Base-by-base conservation (phyloP, 2,113 vertebrate species). In the Mus pahari region DNA sequence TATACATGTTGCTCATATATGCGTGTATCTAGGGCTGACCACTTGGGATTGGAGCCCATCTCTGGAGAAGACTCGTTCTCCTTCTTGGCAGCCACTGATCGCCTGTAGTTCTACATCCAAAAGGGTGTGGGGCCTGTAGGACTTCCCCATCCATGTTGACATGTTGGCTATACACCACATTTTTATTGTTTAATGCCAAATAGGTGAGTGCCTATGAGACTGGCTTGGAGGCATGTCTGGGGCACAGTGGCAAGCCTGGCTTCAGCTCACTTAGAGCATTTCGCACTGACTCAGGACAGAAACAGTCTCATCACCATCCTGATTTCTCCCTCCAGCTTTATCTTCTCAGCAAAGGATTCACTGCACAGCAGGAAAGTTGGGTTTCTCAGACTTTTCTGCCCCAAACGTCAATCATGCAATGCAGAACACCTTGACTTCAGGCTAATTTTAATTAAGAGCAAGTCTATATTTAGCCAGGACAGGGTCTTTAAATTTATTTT, bases 201-300 rank as follows among this genome's bases (percentile, higher is more conserved):
- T 70, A 94, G 22, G 75, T 28, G 70, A 91, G 81, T 50, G 12
- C 50, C 11, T 33, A 7, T 77, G 60, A 42, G 94, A 66, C 5
- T 60, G 81, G 64, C 39, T 94, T 75, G n/a, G 71, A 92, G 48
- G 89, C 58, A 77, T 78, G 71, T 78, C 53, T 96, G 66, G 86
- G 89, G 26, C 28, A 74, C 48, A 66, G 55, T 31, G 16, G 20
- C 89, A 28, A 96, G 90, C 9, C 58, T 14, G 45, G 75, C 26
- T 50, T 92, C 50, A 36, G 20, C n/a, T 77, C 55, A 64, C 39
- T 28, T 90, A 74, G n/a, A 42, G 17, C 31, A 1, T 6, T 13
- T 48, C 45, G 94, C 33, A 86, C 45, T 66, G 48, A 81, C 60
- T 81, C 11, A 2, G 8, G 84, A 42, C 86, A 11, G n/a, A 84